Percentiles rank a stretch among this genome's conserved stretches.
Conservation (phyloP, 92 coral and sea anemone genomes). For the Metridium senile region DNA sequence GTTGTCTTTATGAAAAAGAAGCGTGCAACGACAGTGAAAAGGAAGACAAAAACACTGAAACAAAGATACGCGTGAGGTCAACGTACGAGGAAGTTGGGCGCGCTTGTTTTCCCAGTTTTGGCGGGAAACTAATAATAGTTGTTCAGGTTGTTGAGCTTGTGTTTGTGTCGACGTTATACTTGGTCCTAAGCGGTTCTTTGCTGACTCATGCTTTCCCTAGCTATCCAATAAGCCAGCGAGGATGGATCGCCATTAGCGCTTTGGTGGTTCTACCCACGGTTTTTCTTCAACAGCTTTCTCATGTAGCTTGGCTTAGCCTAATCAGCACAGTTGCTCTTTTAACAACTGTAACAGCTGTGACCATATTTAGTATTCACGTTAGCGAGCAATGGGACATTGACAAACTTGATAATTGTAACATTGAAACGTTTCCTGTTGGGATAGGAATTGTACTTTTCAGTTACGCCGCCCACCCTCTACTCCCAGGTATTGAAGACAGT, state of each 20-base stretch:
- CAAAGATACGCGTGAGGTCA: background rate
- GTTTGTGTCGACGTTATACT: constrained; percentile 54
- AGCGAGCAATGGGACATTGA: constrained; percentile 46
- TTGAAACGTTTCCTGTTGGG: constrained; percentile 56
- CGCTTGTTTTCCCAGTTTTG: constrained; percentile 48
- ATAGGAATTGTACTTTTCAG: constrained; percentile 64
- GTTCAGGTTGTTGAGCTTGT: constrained; percentile 46
- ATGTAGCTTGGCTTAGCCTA: constrained; percentile 68
- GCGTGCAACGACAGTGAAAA: background rate
- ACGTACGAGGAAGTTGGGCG: constrained; percentile 58
- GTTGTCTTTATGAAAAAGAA: background rate
- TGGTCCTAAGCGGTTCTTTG: constrained; percentile 64
- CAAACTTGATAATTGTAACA: constrained; percentile 37
- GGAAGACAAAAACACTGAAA: background rate
- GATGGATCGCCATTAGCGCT: constrained; percentile 59
- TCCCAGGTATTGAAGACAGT: constrained; percentile 65
- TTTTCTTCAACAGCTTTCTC: constrained; percentile 48
- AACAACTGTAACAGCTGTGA: constrained; percentile 53
- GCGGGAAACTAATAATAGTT: constrained; percentile 47
- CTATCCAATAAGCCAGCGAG: constrained; percentile 29
- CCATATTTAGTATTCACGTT: constrained; percentile 46
- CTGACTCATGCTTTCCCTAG: constrained; percentile 46
- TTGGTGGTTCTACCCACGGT: constrained; percentile 58
- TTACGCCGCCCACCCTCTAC: constrained; percentile 65
- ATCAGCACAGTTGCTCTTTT: constrained; percentile 49